phyloP scores from a whole-genome alignment of 2,113 vertebrate species.

The Platichthys flesus region DNA sequence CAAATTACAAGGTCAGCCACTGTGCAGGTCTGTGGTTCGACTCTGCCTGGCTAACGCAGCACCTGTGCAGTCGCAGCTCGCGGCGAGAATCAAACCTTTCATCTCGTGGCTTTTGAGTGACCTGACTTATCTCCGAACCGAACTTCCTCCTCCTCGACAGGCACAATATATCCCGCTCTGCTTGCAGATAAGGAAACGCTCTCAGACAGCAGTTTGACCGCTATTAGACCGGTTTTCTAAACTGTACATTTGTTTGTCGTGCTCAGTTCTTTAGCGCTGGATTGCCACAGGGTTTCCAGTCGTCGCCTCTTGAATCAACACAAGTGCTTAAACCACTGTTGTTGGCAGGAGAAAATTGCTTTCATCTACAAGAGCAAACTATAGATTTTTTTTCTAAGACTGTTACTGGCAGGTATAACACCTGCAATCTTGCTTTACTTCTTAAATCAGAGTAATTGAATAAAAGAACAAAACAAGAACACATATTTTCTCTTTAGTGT shows the following conservation, averaged over 20 bases:
- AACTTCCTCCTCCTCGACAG: conserved; percentile 38
- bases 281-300: conserved; percentile 52
- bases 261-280: conserved; percentile 43
- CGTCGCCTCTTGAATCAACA: conserved; percentile 75
- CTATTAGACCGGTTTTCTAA: conserved; percentile 55
- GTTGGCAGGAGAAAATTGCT: conserved; percentile 69
- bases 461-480: conserved; percentile 43
- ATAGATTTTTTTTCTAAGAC: conserved; percentile 66
- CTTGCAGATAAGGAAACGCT: conserved; percentile 46
- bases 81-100: conserved; percentile 41
- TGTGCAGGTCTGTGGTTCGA: conserved; percentile 14
- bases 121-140: conserved; percentile 47
- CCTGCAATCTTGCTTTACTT: conserved; percentile 52
- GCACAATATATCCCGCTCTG: conserved; percentile 54
- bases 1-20: conserved; percentile 54
- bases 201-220: conserved; percentile 49
- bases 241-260: conserved; percentile 60
- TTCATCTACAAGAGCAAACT: conserved; percentile 75
- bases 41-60: conserved; percentile 36
- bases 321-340: conserved; percentile 58
- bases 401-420: conserved; percentile 56
- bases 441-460: conserved; percentile 67
- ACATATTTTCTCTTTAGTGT: conserved; percentile 25
- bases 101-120: conserved; percentile 51
- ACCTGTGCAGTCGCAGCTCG: conserved; percentile 33